Percentiles rank a stretch among this genome's conserved stretches.
phyloP scores from a whole-genome alignment of 2,888 invertebrate species.

The Cantharis rustica region DNA sequence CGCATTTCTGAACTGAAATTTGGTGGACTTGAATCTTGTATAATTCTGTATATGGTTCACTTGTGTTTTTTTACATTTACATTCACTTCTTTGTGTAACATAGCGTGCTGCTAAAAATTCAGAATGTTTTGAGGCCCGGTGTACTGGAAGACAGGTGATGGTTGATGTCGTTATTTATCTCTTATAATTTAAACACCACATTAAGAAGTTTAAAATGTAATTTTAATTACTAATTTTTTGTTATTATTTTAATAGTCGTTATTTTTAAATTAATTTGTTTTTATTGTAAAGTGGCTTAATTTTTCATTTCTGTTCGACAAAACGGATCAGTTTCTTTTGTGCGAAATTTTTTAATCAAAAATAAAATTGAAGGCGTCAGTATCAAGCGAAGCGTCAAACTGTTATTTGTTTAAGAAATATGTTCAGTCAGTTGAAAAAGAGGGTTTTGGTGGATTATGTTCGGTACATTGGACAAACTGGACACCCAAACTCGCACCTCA shows the following conservation, averaged over 20 bases:
- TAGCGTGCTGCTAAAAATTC: constrained; percentile 17
- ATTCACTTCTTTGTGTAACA: neutral
- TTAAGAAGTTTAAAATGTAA: constrained; percentile 8
- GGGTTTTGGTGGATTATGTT: constrained; percentile 19
- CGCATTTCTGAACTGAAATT: neutral
- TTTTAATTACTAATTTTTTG: constrained; percentile 1
- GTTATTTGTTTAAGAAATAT: constrained; percentile 30
- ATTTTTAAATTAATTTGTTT: neutral
- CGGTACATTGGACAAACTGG: constrained; percentile 31
- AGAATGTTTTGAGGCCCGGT: constrained; percentile 25
- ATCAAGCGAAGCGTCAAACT: constrained; percentile 25
- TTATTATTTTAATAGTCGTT: neutral
- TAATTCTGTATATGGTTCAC: neutral
- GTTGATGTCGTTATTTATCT: constrained; percentile 24
- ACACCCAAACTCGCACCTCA: constrained; percentile 41
- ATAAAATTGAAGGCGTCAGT: constrained; percentile 9
- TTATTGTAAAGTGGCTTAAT: neutral
- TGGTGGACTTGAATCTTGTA: neutral
- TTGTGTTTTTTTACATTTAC: neutral
- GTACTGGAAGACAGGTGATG: constrained; percentile 25
- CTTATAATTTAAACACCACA: constrained; percentile 17
- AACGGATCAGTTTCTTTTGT: neutral
- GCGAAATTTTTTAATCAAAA: constrained; percentile 3
- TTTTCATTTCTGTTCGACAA: neutral
- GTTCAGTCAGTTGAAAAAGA: constrained; percentile 25